Percentiles rank a stretch among this genome's conserved stretches.
phyloP scores from a whole-genome alignment of 2,888 invertebrate species.

The Eupeodes luniger region DNA sequence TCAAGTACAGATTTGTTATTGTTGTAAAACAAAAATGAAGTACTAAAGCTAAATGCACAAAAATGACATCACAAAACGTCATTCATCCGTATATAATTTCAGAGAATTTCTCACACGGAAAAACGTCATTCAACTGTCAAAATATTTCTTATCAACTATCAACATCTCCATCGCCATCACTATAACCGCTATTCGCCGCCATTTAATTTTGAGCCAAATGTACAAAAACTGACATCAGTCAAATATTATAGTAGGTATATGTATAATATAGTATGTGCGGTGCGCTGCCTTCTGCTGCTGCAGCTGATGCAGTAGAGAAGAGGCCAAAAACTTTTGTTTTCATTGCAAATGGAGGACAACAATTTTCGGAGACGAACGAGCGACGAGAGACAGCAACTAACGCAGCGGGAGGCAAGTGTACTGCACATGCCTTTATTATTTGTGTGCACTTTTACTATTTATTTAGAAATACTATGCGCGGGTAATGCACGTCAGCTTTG shows the following conservation, averaged over 20 bases:
- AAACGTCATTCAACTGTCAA: constrained; percentile 13
- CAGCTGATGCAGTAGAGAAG: not conserved
- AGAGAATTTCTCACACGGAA: not conserved
- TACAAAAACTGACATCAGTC: constrained; percentile 23
- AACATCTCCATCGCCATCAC: not conserved
- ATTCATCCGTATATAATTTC: not conserved
- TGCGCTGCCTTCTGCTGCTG: not conserved
- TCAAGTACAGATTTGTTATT: constrained; percentile 27
- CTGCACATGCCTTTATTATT: not conserved
- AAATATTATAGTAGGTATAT: no score
- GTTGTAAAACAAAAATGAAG: constrained; percentile 22
- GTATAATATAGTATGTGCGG: no score
- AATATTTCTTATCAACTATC: constrained; percentile 4
- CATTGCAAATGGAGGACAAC: constrained; percentile 40
- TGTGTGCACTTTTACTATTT: constrained; percentile 42
- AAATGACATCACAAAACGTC: constrained; percentile 61
- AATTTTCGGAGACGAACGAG: not conserved
- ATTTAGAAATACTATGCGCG: constrained; percentile 9
- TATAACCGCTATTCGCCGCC: not conserved
- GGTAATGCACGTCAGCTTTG: constrained; percentile 29
- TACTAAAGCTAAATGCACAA: constrained; percentile 24
- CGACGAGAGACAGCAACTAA: not conserved
- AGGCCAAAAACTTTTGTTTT: constrained; percentile 73
- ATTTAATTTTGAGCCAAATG: not conserved
- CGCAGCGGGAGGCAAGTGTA: constrained; percentile 3